Evolutionary conservation across 1,140 invertebrate species (phyloP).

Genomic region (Streblospio benedicti): DNA sequence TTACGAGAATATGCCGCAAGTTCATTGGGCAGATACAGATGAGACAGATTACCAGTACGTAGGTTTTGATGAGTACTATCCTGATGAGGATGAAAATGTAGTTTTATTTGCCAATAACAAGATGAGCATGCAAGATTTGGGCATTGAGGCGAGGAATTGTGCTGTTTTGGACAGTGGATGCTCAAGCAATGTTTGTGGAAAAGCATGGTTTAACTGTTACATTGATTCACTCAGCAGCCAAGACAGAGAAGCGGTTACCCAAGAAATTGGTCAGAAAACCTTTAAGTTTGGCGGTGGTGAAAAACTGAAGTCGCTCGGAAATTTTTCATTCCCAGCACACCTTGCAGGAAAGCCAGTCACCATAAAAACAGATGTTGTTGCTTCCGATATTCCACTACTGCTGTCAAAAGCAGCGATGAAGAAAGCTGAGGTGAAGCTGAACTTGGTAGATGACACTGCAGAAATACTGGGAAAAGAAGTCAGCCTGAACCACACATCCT

Average conservation of each 20-base stretch:
- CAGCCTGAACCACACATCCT: slow-evolving; percentile 19
- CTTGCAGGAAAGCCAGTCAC: slow-evolving; percentile 12
- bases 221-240: slow-evolving; percentile 6
- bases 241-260: slow-evolving; percentile 8
- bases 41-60: neutral
- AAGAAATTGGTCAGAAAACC: slow-evolving; percentile 6
- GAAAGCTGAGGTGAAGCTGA: slow-evolving; percentile 17
- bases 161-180: slow-evolving; percentile 21
- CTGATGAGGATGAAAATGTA: slow-evolving; percentile 14
- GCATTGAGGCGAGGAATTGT: slow-evolving; percentile 18
- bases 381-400: slow-evolving; percentile 19
- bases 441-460: slow-evolving; percentile 21
- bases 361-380: slow-evolving; percentile 19
- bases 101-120: slow-evolving; percentile 17
- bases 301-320: slow-evolving; percentile 11
- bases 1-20: slow-evolving; percentile 22
- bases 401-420: slow-evolving; percentile 17
- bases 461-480: slow-evolving; percentile 16
- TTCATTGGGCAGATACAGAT: neutral
- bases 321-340: slow-evolving; percentile 4
- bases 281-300: slow-evolving; percentile 23
- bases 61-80: too few relatives aligned
- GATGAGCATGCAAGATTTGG: slow-evolving; percentile 13
- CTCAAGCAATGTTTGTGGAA: slow-evolving; percentile 16
- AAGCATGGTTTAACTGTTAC: slow-evolving; percentile 18